phyloP scores from a whole-genome alignment of 2,888 invertebrate species.

The Gari tellinella region DNA sequence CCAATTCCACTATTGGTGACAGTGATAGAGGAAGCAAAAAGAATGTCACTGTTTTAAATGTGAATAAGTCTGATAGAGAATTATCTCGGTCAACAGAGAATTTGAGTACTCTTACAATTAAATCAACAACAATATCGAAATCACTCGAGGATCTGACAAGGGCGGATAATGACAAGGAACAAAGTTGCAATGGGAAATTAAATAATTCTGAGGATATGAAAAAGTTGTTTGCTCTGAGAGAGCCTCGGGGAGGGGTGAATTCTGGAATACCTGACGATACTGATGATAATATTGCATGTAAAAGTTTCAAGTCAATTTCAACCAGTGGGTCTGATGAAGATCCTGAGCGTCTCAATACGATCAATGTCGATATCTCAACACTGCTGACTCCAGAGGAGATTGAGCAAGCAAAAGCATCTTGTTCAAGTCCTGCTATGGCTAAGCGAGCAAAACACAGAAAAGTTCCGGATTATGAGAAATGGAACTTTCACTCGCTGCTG shows the following conservation, averaged over 20 bases:
- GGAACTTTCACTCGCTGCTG: constrained; percentile 58
- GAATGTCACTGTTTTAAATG: constrained; percentile 18
- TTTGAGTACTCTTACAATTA: constrained; percentile 6
- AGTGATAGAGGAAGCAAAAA: not conserved
- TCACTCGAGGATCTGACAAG: constrained; percentile 24
- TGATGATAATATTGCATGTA: too few species aligned
- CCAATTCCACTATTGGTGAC: not conserved
- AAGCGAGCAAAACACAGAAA: constrained; percentile 1
- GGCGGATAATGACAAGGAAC: not conserved
- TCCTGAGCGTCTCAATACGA: too few species aligned
- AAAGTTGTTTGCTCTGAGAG: not conserved
- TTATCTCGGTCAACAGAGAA: constrained; percentile 42
- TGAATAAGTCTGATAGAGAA: constrained; percentile 32
- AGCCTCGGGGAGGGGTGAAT: not conserved
- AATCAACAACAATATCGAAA: constrained; percentile 10
- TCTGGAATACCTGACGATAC: not conserved
- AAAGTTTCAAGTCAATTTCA: too few species aligned
- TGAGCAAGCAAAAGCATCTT: too few species aligned
- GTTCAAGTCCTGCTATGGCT: too few species aligned
- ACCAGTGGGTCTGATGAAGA: too few species aligned
- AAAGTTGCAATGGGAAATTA: not conserved
- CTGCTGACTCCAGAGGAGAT: too few species aligned
- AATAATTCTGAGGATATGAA: not conserved
- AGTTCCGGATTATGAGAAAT: constrained; percentile 63
- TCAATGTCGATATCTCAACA: too few species aligned